These are phyloP conservation scores for Rutilus rutilus DNA, from an alignment of 2,113 vertebrate genomes.

Conservation along the genomic window DNA sequence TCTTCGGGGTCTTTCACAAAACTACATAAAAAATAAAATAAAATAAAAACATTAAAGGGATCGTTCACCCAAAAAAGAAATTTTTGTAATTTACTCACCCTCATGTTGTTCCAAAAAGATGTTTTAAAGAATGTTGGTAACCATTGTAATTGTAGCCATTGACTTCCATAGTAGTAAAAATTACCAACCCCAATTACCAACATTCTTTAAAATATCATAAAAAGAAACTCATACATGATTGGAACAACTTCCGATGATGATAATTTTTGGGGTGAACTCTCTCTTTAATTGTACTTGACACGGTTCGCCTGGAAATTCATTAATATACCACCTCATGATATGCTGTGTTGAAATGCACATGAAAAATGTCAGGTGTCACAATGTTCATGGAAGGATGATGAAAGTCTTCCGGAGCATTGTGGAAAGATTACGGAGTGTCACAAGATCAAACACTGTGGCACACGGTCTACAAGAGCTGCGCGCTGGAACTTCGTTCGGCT, in stretches of 20 bases:
- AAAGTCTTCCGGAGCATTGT: not conserved
- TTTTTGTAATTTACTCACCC: too few relatives aligned
- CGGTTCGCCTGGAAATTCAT: not conserved
- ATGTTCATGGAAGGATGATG: conserved; percentile 12
- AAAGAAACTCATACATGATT: too few relatives aligned
- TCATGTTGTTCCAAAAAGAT: too few relatives aligned
- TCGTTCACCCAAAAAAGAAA: too few relatives aligned
- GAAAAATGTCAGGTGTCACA: conserved; percentile 10
- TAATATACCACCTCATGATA: not conserved
- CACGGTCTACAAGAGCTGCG: not conserved
- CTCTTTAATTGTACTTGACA: conserved; percentile 18
- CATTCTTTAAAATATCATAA: too few relatives aligned
- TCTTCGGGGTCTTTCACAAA: conserved; percentile 1
- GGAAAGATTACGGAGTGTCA: not conserved
- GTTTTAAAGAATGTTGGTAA: too few relatives aligned
- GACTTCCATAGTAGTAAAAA: too few relatives aligned
- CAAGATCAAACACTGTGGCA: conserved; percentile 19
- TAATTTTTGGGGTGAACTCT: too few relatives aligned
- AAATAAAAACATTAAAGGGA: too few relatives aligned
- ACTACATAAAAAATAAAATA: not conserved
- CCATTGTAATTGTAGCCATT: too few relatives aligned
- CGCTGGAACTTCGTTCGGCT: not conserved
- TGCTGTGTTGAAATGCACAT: not conserved
- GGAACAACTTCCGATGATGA: too few relatives aligned
- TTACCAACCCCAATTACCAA: too few relatives aligned